Percentiles rank a stretch among this genome's conserved stretches.
Conservation (phyloP, 2,113 vertebrate species). For the Indicator indicator region DNA sequence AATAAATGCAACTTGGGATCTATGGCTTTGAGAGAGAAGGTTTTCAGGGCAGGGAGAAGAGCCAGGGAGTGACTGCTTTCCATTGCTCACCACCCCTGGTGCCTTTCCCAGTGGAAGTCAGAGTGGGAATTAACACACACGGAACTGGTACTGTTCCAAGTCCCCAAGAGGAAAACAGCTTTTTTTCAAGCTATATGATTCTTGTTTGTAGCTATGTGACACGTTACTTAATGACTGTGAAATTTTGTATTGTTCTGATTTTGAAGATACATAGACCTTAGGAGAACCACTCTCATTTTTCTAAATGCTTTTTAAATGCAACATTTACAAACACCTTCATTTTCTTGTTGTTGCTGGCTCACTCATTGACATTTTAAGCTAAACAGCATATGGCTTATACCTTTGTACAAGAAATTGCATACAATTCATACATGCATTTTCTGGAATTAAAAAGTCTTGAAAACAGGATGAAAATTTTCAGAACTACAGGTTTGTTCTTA, state of each 20-base stretch:
- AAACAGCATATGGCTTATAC: constrained; percentile 65
- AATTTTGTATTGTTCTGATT: constrained; percentile 28
- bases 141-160: constrained; percentile 16
- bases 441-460: constrained; percentile 24
- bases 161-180: constrained; percentile 24
- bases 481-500: constrained; percentile 20
- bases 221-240: constrained; percentile 41
- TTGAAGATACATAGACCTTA: neutral
- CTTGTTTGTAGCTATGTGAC: constrained; percentile 54
- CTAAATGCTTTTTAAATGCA: constrained; percentile 56
- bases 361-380: constrained; percentile 62
- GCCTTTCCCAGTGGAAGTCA: constrained; percentile 15
- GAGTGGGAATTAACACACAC: constrained; percentile 40
- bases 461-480: constrained; percentile 31
- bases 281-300: neutral
- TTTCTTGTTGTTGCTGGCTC: constrained; percentile 49
- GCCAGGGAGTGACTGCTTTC: neutral
- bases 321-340: constrained; percentile 63
- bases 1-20: neutral
- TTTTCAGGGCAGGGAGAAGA: constrained; percentile 31
- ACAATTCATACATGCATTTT: constrained; percentile 49
- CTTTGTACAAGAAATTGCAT: constrained; percentile 42
- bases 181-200: constrained; percentile 52
- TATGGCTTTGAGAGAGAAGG: constrained; percentile 9
- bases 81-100: neutral